These are phyloP conservation scores for Dendrocincla tyrannina DNA, from an alignment of 2,797 vertebrate genomes.

Conservation along the genomic window DNA sequence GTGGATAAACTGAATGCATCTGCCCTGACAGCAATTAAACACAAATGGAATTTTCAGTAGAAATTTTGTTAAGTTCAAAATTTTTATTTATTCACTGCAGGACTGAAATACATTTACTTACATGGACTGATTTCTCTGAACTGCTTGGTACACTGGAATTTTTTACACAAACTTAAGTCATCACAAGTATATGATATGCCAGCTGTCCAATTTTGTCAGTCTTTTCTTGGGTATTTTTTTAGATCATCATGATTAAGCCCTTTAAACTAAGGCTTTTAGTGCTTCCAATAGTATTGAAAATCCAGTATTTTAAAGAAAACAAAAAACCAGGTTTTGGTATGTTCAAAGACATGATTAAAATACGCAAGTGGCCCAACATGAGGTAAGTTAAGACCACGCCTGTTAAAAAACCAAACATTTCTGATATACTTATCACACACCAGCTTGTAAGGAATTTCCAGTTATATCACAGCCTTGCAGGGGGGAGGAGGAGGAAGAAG, in stretches of 20 bases:
- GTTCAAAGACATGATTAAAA: background rate
- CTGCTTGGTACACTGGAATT: background rate
- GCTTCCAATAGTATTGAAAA: background rate
- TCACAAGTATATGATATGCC: background rate
- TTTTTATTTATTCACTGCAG: background rate
- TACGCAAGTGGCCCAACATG: background rate
- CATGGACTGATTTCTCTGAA: background rate
- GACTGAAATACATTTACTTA: background rate
- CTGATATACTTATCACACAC: background rate
- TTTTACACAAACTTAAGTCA: background rate
- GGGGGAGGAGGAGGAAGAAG: background rate
- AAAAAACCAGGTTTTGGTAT: background rate
- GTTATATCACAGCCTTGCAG: background rate
- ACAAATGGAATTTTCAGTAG: background rate
- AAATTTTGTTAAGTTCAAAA: background rate
- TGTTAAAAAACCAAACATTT: background rate
- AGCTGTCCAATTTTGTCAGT: background rate
- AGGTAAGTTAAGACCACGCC: background rate
- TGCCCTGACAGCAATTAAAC: background rate
- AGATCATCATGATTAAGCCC: background rate
- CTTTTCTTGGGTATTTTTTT: accelerated
- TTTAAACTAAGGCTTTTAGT: background rate
- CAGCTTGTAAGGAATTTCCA: background rate
- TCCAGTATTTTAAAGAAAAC: background rate
- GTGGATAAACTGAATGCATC: background rate